A percentile compares a stretch with the other conserved stretches of the same genome.
These are phyloP conservation scores for Ursus arctos DNA, from an alignment of 2,113 vertebrate species.

Conservation along the genomic window DNA sequence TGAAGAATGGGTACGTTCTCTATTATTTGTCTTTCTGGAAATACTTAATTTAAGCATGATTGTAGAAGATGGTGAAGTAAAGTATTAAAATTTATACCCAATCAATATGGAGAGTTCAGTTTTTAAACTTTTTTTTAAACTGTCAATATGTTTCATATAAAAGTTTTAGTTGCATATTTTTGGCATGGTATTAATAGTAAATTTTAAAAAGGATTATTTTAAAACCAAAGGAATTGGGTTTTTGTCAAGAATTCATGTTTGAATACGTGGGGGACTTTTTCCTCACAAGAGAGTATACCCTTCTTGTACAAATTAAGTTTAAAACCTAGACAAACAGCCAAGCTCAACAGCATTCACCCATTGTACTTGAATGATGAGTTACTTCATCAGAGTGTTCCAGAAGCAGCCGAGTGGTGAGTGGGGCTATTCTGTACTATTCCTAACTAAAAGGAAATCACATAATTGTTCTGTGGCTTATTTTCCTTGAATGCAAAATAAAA, in stretches of 20 bases:
- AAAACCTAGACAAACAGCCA: not conserved
- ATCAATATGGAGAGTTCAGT: not conserved
- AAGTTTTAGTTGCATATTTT: constrained; percentile 53
- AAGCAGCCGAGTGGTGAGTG: not conserved
- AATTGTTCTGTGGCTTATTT: constrained; percentile 33
- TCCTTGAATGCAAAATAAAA: constrained; percentile 8
- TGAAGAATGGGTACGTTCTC: not conserved
- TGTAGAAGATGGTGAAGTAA: constrained; percentile 33
- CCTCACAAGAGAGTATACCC: not conserved
- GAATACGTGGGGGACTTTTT: not conserved
- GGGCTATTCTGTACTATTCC: not conserved
- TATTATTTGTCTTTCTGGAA: constrained; percentile 45
- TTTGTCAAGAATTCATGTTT: constrained; percentile 50
- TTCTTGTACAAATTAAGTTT: not conserved
- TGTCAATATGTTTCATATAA: constrained; percentile 20
- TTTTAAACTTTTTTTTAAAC: constrained; percentile 39
- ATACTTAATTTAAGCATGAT: constrained; percentile 58
- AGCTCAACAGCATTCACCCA: not conserved
- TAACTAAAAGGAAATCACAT: not conserved
- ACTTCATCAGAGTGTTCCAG: not conserved
- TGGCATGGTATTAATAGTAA: constrained; percentile 52
- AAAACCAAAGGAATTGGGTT: constrained; percentile 9
- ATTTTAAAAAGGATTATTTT: constrained; percentile 38
- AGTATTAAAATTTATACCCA: constrained; percentile 36
- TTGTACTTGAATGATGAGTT: not conserved